phyloP scores from a whole-genome alignment of 2,113 vertebrate species.

The Dinomys branickii region DNA sequence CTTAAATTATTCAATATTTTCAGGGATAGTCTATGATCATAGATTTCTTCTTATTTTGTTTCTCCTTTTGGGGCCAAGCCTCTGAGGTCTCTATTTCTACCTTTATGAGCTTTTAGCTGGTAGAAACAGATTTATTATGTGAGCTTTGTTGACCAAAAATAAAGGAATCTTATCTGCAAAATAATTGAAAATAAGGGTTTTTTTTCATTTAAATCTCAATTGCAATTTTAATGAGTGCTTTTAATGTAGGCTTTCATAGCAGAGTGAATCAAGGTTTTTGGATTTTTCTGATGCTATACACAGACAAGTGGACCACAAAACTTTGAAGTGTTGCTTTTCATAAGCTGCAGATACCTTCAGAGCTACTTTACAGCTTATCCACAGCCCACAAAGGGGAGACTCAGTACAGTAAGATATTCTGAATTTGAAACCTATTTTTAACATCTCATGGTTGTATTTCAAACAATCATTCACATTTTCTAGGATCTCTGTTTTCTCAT shows the following conservation, averaged over 20 bases:
- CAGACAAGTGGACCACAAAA: neutral
- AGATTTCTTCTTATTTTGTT: neutral
- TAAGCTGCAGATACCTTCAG: neutral
- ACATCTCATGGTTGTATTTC: neutral
- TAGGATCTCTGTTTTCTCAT: constrained; percentile 30
- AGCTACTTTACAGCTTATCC: neutral
- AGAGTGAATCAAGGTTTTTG: neutral
- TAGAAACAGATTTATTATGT: neutral
- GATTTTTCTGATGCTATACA: neutral
- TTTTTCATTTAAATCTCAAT: neutral
- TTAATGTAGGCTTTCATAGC: neutral
- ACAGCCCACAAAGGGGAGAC: neutral
- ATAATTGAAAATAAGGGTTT: constrained; percentile 10
- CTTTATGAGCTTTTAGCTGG: neutral
- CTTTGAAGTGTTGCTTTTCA: neutral
- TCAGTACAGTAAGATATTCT: neutral
- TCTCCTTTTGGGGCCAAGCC: neutral
- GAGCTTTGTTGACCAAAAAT: neutral
- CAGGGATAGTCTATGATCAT: neutral
- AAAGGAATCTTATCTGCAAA: constrained; percentile 24
- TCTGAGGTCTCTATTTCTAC: neutral
- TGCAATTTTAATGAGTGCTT: neutral
- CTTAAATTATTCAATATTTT: constrained; percentile 1
- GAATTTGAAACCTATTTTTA: neutral
- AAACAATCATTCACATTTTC: neutral